Percentiles rank a stretch among this genome's conserved stretches.
Conservation (phyloP, 1,140 invertebrate species). For the Apis cerana region DNA sequence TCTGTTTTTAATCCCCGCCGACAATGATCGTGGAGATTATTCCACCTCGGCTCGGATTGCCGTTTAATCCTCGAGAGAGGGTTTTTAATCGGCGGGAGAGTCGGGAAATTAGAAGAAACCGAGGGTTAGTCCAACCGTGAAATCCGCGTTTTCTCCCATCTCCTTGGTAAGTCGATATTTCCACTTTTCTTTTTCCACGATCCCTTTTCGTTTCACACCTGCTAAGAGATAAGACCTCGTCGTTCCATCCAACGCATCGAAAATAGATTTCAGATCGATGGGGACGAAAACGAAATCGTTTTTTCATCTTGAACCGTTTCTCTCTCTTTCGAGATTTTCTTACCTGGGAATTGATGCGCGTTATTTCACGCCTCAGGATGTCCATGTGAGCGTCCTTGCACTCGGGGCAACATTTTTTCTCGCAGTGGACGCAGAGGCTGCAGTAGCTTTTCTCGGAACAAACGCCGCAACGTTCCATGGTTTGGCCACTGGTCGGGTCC, state of each 20-base stretch:
- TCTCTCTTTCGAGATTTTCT: background rate
- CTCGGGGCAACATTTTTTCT: conserved; percentile 94
- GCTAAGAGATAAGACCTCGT: background rate
- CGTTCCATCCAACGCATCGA: too few species aligned
- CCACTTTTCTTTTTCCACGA: too few species aligned
- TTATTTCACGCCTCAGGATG: conserved; percentile 95
- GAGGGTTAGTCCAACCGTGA: background rate
- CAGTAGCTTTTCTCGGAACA: conserved; percentile 98
- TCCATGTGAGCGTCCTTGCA: conserved; percentile 98
- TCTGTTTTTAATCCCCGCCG: background rate
- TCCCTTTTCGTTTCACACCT: too few species aligned
- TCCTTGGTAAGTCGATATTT: background rate
- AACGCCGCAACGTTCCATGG: conserved; percentile 93
- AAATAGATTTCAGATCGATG: background rate
- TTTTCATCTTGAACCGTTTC: too few species aligned
- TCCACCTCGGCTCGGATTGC: background rate
- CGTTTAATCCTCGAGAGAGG: background rate
- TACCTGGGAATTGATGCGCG: conserved; percentile 95
- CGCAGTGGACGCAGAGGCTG: conserved; percentile 94
- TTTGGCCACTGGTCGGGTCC: conserved; percentile 92
- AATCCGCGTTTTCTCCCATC: background rate
- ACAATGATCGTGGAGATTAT: background rate
- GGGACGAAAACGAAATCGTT: too few species aligned
- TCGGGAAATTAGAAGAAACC: background rate
- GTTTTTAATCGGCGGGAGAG: background rate